Percentiles rank a stretch among this genome's conserved stretches.
These are phyloP conservation scores for Tyto alba DNA, from an alignment of 2,113 vertebrate species.

Conservation along the genomic window DNA sequence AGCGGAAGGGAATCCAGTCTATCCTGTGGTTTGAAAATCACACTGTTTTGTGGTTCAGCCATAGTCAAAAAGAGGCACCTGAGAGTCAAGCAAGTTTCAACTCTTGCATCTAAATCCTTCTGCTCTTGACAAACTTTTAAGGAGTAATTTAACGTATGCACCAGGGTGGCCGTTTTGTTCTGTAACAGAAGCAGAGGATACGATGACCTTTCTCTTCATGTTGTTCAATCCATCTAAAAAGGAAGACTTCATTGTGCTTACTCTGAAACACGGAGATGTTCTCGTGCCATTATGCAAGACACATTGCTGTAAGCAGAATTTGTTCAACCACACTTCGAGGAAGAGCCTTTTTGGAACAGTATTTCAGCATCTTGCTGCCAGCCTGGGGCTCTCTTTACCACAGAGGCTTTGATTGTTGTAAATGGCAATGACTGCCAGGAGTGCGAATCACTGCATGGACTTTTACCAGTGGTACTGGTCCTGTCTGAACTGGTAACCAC, in stretches of 20 bases:
- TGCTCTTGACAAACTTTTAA: neutral
- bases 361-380: neutral
- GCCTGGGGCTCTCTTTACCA: neutral
- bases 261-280: neutral
- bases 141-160: neutral
- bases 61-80: neutral
- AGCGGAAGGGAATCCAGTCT: conserved; percentile 2
- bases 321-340: neutral
- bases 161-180: neutral
- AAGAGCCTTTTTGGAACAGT: neutral
- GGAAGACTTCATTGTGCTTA: neutral
- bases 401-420: neutral
- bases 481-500: neutral
- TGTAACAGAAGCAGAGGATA: neutral
- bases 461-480: neutral
- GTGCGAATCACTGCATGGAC: neutral
- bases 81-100: neutral
- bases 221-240: neutral
- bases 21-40: conserved; percentile 23
- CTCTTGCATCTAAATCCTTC: neutral
- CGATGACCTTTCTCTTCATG: neutral
- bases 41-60: neutral
- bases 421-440: neutral
- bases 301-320: neutral
- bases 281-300: neutral